A percentile compares a stretch with the other conserved stretches of the same genome.
Evolutionary conservation across 1,140 invertebrate species (phyloP).

Genomic region (Pantala flavescens): DNA sequence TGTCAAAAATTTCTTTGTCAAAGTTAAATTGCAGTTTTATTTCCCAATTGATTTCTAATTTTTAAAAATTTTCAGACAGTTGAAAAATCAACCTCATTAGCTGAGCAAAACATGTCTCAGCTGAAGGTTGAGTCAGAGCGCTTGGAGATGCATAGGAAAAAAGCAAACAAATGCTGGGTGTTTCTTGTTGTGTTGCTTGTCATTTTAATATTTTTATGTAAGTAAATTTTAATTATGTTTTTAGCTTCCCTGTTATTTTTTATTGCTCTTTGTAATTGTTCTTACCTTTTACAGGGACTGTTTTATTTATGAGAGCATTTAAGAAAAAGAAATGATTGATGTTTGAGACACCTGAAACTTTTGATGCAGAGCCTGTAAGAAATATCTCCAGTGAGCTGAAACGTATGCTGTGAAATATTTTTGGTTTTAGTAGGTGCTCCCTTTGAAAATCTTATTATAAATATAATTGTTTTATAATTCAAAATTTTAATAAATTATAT

Average conservation of each 20-base stretch:
- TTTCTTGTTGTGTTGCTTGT: slow-evolving; percentile 81
- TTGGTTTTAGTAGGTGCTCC: too few species aligned
- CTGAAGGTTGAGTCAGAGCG: slow-evolving; percentile 70
- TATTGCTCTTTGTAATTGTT: neutral
- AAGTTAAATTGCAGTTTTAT: too few species aligned
- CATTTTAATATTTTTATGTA: slow-evolving; percentile 75
- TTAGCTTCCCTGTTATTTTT: neutral
- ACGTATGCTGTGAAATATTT: too few species aligned
- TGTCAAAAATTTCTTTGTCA: too few species aligned
- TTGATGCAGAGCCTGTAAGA: neutral
- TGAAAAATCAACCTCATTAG: slow-evolving; percentile 61
- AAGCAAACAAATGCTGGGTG: slow-evolving; percentile 87
- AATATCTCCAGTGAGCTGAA: too few species aligned
- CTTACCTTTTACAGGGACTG: neutral
- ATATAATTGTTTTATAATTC: too few species aligned
- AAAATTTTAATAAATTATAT: too few species aligned
- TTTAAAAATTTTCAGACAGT: slow-evolving; percentile 50
- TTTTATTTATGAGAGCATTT: neutral
- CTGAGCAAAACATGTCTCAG: slow-evolving; percentile 64
- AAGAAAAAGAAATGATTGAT: neutral
- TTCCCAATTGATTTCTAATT: too few species aligned
- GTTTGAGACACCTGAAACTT: neutral
- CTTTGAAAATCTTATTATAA: too few species aligned
- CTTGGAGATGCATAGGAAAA: slow-evolving; percentile 71
- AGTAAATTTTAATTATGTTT: slow-evolving; percentile 29